Evolutionary conservation across 2,113 vertebrate genomes (phyloP), one percentile per base, ranked within the genome.

Genomic region (Neotoma lepida): DNA sequence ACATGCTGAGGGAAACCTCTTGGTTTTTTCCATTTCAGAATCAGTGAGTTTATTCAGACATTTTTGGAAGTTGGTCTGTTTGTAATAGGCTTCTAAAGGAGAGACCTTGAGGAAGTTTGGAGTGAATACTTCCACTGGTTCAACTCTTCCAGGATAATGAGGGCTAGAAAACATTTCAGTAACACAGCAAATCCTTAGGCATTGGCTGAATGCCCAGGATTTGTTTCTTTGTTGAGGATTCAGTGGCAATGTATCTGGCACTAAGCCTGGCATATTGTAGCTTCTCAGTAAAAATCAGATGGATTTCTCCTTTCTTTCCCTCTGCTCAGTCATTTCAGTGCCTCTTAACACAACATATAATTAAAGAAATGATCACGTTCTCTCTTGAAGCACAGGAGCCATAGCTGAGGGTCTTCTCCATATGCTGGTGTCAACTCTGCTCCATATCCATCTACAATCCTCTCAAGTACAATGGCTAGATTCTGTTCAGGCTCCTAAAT

Each of bases 281-380:
- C 81, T 81, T 71, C 63, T 93, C 33, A 88, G 56, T 78, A 89
- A 95, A 96, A 61, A 33, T 68, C 49, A 93, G 49, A 61, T n/a
- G 80, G 26, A 76, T 94, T 77, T 77, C 41, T 90, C 39, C 87
- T 94, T 70, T 86, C 30, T 73, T 81, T 86, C 26, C 82, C 9
- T 84, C 26, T 18, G 24, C 8, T 94, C 10, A 58, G 41, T n/a
- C 30, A 81, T 2, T 77, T 92, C 94, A 76, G n/a, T 14, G 61
- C 3, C 9, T 46, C 74, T 82, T 93, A 78, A 77, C 39, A 71
- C n/a, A 68, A 54, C 20, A 66, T 68, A 22, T 58, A 74, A 82
- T 94, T 90, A 85, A 94, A 86, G 30, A 90, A 92, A 89, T 46
- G 58, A 63, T n/a, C 14, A 49, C 13, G 2, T 0, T n/a, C n/a